phyloP scores from a whole-genome alignment of 1,140 invertebrate species.

The Coboldia fuscipes region DNA sequence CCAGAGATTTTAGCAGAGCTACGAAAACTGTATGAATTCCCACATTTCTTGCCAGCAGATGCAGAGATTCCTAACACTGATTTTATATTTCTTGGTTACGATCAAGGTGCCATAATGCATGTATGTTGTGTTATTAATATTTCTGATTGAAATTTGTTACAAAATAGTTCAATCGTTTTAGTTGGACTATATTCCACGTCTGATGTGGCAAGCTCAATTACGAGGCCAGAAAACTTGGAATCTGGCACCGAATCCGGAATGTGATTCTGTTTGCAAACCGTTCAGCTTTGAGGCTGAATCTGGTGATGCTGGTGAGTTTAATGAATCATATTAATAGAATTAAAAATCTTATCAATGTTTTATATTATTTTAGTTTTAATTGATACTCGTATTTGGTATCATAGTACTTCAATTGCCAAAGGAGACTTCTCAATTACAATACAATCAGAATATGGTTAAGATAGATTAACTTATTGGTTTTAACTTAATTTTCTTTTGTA shows the following conservation, averaged over 20 bases:
- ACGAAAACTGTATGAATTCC: constrained; percentile 50
- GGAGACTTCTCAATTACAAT: constrained; percentile 74
- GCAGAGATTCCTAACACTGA: constrained; percentile 77
- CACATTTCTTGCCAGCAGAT: constrained; percentile 71
- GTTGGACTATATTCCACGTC: constrained; percentile 75
- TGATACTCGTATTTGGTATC: constrained; percentile 86
- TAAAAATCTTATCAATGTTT: constrained; percentile 3
- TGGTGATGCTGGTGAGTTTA: constrained; percentile 58
- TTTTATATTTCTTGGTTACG: constrained; percentile 86
- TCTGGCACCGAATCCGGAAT: constrained; percentile 71
- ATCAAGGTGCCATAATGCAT: constrained; percentile 81
- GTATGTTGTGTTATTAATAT: no score
- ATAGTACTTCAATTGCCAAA: constrained; percentile 62
- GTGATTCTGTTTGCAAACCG: constrained; percentile 49
- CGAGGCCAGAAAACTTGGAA: constrained; percentile 70
- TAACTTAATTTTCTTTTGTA: no score
- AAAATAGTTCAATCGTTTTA: constrained; percentile 21
- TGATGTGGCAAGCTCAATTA: constrained; percentile 89
- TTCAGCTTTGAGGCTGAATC: constrained; percentile 60
- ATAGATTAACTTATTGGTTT: no score
- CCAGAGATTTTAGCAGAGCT: constrained; percentile 49
- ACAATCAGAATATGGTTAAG: constrained; percentile 80
- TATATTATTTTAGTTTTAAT: constrained; percentile 37
- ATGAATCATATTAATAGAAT: not conserved
- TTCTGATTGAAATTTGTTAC: no score